Evolutionary conservation across 2,797 vertebrate species (phyloP).

Genomic region (Catamblyrhynchus diadema): DNA sequence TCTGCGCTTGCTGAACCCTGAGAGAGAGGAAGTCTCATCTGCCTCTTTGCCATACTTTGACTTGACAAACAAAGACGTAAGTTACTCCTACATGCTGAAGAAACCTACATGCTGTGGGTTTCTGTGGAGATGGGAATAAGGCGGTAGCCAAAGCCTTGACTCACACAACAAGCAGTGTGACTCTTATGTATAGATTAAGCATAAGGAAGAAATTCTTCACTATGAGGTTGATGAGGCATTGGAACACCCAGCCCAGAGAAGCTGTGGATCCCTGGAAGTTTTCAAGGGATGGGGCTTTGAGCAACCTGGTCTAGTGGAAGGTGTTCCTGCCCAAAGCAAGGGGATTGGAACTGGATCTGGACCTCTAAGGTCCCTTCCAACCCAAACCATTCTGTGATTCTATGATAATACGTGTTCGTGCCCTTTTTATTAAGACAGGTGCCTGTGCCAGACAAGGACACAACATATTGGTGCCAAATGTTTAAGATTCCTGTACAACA

Average conservation of each 20-base stretch:
- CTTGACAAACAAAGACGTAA: slow-evolving; percentile 83
- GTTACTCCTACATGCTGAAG: slow-evolving; percentile 50
- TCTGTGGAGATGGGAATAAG: background rate
- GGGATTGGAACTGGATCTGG: background rate
- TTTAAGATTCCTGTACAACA: slow-evolving; percentile 82
- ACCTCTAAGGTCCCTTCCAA: background rate
- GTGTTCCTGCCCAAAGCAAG: background rate
- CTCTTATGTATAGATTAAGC: background rate
- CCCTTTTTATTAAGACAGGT: slow-evolving; percentile 84
- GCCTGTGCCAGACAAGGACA: slow-evolving; percentile 84
- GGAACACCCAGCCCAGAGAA: background rate
- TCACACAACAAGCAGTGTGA: background rate
- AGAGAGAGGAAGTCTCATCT: slow-evolving; percentile 62
- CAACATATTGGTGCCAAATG: slow-evolving; percentile 90
- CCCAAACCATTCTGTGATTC: background rate
- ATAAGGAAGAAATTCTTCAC: background rate
- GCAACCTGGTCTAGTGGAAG: background rate
- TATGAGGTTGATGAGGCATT: background rate
- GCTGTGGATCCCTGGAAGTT: background rate
- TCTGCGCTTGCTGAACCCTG: slow-evolving; percentile 81
- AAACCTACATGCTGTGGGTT: background rate
- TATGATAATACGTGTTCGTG: background rate
- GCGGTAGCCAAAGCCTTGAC: background rate
- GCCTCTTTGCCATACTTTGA: slow-evolving; percentile 73
- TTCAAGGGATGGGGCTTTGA: background rate